Percentiles rank a stretch among this genome's conserved stretches.
Evolutionary conservation across 2,113 vertebrate genomes (phyloP).

Genomic region (Leptobrachium leishanense): DNA sequence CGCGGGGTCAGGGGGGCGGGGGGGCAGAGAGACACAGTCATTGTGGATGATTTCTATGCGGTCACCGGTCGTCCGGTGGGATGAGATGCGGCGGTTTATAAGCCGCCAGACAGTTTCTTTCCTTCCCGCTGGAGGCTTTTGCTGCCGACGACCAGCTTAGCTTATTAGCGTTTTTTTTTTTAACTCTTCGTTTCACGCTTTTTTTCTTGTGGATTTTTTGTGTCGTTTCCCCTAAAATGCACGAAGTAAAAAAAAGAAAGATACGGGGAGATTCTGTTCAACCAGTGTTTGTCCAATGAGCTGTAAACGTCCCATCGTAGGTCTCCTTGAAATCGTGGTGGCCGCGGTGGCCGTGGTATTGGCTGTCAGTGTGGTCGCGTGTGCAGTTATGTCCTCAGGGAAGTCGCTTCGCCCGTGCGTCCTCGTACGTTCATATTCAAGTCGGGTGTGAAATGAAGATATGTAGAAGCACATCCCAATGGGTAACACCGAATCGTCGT

Average conservation of each 20-base stretch:
- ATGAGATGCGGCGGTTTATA: slow-evolving; percentile 5
- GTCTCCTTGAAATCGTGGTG: slow-evolving; percentile 4
- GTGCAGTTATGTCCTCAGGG: background rate
- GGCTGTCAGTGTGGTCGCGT: background rate
- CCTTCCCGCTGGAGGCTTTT: slow-evolving; percentile 60
- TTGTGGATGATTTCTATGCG: slow-evolving; percentile 26
- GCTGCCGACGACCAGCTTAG: slow-evolving; percentile 63
- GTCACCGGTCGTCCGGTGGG: slow-evolving; percentile 31
- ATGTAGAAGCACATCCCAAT: slow-evolving; percentile 26
- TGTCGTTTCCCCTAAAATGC: too few relatives aligned
- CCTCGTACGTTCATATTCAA: slow-evolving; percentile 14
- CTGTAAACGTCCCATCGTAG: background rate
- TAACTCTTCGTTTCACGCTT: too few relatives aligned
- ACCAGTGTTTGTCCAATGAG: background rate
- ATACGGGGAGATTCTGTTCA: too few relatives aligned
- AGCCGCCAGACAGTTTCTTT: background rate
- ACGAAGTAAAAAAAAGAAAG: too few relatives aligned
- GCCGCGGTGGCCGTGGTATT: background rate
- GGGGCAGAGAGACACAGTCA: slow-evolving; percentile 55
- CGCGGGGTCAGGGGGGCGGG: slow-evolving; percentile 52
- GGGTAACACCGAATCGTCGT: slow-evolving; percentile 5
- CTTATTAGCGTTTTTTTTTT: slow-evolving; percentile 48
- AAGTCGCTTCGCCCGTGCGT: slow-evolving; percentile 2
- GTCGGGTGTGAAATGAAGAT: slow-evolving; percentile 38
- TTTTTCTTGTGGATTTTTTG: too few relatives aligned